phyloP scores from a whole-genome alignment of 2,797 vertebrate species.

The Etheostoma nigrum region DNA sequence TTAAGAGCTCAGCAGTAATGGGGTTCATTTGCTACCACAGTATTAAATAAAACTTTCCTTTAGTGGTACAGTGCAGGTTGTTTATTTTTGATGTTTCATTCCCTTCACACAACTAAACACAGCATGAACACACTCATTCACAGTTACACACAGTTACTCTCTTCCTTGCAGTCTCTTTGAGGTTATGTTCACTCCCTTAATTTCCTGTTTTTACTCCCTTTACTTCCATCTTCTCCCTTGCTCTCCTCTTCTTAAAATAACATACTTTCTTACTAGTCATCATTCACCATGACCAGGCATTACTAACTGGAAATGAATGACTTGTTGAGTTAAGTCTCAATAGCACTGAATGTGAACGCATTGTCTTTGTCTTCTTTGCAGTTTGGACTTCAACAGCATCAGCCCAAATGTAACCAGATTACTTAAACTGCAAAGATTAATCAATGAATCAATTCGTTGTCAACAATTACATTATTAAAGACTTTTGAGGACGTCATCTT shows the following conservation, averaged over 20 bases:
- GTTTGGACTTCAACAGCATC: background rate
- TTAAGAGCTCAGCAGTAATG: slow-evolving; percentile 30
- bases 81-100: slow-evolving; percentile 46
- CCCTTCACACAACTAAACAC: slow-evolving; percentile 23
- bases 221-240: slow-evolving; percentile 15
- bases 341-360: background rate
- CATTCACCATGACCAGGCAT: background rate
- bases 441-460: too few species aligned
- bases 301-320: background rate
- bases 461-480: too few species aligned
- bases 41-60: slow-evolving; percentile 44
- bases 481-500: too few species aligned
- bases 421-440: too few species aligned
- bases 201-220: slow-evolving; percentile 19
- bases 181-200: slow-evolving; percentile 28
- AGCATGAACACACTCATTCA: background rate
- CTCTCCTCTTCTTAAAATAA: background rate
- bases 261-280: background rate
- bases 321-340: background rate
- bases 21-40: slow-evolving; percentile 30
- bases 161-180: slow-evolving; percentile 36
- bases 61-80: slow-evolving; percentile 1
- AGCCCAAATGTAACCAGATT: background rate
- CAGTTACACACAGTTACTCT: slow-evolving; percentile 15
- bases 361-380: background rate